These are phyloP conservation scores for Erpetoichthys calabaricus DNA, from an alignment of 2,797 vertebrate species.

Conservation along the genomic window DNA sequence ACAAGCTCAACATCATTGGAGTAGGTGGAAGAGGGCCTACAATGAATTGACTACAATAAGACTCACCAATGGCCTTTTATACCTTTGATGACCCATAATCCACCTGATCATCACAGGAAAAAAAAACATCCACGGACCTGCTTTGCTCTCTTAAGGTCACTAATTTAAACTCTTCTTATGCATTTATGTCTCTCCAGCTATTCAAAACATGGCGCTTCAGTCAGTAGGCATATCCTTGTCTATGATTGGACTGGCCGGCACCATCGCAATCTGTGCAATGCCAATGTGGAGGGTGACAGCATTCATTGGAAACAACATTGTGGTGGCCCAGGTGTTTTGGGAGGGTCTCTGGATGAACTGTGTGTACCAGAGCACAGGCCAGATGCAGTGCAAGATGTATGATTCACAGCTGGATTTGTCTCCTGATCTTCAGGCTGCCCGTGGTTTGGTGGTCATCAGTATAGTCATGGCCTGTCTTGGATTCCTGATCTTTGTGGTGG, in stretches of 20 bases:
- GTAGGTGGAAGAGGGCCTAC: too few species aligned
- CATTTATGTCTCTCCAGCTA: too few species aligned
- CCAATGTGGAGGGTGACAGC: conserved; percentile 77
- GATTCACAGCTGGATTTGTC: conserved; percentile 67
- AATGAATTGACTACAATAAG: too few species aligned
- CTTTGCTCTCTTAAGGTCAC: too few species aligned
- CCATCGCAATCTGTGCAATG: conserved; percentile 65
- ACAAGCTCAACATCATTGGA: too few species aligned
- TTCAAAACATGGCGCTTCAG: conserved; percentile 47
- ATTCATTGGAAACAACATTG: conserved; percentile 64
- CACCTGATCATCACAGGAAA: too few species aligned
- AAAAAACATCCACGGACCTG: too few species aligned
- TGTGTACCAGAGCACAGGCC: conserved; percentile 61
- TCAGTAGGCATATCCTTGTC: conserved; percentile 57
- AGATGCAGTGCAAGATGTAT: conserved; percentile 73
- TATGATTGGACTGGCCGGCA: conserved; percentile 51
- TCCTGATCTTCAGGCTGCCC: conserved; percentile 56
- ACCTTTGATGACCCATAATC: too few species aligned
- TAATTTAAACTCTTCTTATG: too few species aligned
- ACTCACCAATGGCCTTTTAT: too few species aligned
- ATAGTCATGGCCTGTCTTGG: conserved; percentile 49
- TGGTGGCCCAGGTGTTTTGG: conserved; percentile 74
- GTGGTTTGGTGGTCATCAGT: conserved; percentile 57
- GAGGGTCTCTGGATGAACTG: conserved; percentile 80
- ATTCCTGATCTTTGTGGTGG: conserved; percentile 52